phyloP scores from a whole-genome alignment of 2,888 invertebrate species.

The Amphipyra tragopoginis region DNA sequence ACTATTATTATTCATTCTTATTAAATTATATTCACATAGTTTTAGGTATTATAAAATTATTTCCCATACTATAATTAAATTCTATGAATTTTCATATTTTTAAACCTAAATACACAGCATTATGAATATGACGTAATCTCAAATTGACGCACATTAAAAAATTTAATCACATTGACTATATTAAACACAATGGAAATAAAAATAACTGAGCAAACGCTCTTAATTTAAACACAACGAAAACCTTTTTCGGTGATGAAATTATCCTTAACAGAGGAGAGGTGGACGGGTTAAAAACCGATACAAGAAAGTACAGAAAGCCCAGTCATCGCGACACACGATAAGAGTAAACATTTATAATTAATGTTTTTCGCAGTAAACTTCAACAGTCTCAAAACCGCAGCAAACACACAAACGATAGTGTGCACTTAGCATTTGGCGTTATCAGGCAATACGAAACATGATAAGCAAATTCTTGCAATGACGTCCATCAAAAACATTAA shows the following conservation, averaged over 20 bases:
- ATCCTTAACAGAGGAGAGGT: conserved; percentile 58
- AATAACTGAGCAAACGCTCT: conserved; percentile 42
- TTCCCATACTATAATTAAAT: not conserved
- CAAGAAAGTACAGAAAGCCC: conserved; percentile 22
- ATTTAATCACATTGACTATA: conserved; percentile 30
- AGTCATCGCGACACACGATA: not conserved
- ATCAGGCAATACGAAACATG: too few relatives aligned
- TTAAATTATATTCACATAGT: too few relatives aligned
- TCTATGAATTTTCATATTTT: not conserved
- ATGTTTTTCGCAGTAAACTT: too few relatives aligned
- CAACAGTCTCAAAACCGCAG: too few relatives aligned
- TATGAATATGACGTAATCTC: not conserved
- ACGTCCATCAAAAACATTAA: too few relatives aligned
- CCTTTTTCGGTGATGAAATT: conserved; percentile 68
- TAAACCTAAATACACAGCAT: not conserved
- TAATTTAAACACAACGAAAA: conserved; percentile 58
- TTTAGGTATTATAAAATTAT: not conserved
- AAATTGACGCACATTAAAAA: conserved; percentile 11
- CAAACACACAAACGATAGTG: too few relatives aligned
- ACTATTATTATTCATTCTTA: too few relatives aligned
- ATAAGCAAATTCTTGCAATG: too few relatives aligned
- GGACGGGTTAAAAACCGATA: conserved; percentile 59
- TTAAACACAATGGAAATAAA: conserved; percentile 37
- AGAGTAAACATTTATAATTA: not conserved
- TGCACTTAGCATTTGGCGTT: too few relatives aligned